These are phyloP conservation scores for Vannuccia rotundouncinata DNA, from an alignment of 2,888 invertebrate genomes.

Conservation along the genomic window DNA sequence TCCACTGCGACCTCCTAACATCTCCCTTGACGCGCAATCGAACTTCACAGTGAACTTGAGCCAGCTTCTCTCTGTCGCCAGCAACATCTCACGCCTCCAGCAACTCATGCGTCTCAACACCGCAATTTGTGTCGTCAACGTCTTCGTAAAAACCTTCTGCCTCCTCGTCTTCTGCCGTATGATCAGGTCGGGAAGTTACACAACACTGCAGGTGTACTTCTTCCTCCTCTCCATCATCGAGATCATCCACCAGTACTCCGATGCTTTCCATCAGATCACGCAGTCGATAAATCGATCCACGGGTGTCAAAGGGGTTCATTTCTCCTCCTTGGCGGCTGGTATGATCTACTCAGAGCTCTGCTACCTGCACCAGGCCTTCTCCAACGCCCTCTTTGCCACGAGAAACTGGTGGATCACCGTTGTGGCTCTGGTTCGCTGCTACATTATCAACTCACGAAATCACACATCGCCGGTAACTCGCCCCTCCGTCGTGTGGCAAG, in stretches of 20 bases:
- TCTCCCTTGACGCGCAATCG: background rate
- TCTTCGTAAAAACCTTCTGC: background rate
- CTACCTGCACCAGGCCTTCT: background rate
- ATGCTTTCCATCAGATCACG: background rate
- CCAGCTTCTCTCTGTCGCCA: background rate
- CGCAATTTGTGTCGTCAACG: background rate
- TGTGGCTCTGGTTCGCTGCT: background rate
- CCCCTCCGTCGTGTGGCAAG: background rate
- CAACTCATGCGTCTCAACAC: background rate
- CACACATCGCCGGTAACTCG: background rate
- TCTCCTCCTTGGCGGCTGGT: background rate
- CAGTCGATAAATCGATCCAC: background rate
- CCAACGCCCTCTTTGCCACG: background rate
- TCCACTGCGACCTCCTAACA: background rate
- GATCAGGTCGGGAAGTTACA: background rate
- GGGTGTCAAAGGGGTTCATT: background rate
- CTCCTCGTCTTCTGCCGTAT: background rate
- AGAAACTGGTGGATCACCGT: conserved; percentile 1
- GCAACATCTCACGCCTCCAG: background rate
- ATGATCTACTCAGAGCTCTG: background rate
- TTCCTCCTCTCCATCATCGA: background rate
- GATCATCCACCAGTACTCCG: conserved; percentile 10
- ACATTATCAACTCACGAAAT: background rate
- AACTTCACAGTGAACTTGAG: too few species aligned
- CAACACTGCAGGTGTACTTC: background rate